These are phyloP conservation scores for Manis crassicaudata DNA, from an alignment of 2,797 vertebrate species.

Conservation along the genomic window DNA sequence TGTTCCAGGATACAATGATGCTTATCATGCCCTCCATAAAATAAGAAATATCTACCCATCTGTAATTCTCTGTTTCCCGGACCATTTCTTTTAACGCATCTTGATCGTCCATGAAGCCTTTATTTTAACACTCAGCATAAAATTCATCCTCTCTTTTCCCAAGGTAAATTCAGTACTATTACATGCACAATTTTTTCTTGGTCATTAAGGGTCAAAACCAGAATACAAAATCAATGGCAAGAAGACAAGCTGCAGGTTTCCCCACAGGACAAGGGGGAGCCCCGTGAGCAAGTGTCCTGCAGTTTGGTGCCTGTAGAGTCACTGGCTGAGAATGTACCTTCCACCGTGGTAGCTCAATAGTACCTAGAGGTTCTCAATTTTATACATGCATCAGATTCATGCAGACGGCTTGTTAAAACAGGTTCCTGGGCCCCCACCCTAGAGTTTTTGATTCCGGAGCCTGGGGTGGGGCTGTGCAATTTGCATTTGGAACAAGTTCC, in stretches of 20 bases:
- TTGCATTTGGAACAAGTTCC: not conserved
- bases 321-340: not conserved
- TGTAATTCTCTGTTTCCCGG: slow-evolving; percentile 20
- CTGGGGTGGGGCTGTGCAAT: not conserved
- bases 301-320: not conserved
- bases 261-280: not conserved
- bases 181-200: not conserved
- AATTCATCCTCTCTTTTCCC: not conserved
- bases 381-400: not conserved
- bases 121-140: not conserved
- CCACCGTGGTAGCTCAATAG: not conserved
- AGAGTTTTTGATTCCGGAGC: not conserved
- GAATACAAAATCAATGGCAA: not conserved
- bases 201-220: slow-evolving; percentile 14
- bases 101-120: not conserved
- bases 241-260: not conserved
- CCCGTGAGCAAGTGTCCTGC: not conserved
- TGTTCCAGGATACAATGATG: not conserved
- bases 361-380: not conserved
- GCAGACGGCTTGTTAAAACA: not conserved
- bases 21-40: not conserved
- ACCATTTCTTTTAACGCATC: not conserved
- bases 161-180: not conserved
- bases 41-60: not conserved
- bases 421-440: not conserved